A percentile compares a stretch with the other conserved stretches of the same genome.
These are phyloP conservation scores for Taxidea taxus DNA, from an alignment of 2,113 vertebrate species.

Conservation along the genomic window DNA sequence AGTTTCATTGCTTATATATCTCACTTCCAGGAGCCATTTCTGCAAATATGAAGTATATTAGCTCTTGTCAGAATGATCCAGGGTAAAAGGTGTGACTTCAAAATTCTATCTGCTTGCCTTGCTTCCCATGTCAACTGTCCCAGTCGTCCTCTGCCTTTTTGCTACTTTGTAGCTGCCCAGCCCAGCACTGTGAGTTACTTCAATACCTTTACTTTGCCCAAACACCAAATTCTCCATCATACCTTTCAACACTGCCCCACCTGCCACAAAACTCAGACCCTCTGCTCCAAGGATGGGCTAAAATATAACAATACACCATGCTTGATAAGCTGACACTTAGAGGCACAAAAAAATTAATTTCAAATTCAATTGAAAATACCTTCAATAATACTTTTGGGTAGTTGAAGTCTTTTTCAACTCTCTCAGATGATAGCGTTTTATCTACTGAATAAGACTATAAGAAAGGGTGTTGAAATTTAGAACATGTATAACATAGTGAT, in stretches of 20 bases:
- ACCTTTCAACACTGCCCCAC: background rate
- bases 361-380: background rate
- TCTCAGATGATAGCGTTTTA: background rate
- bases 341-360: background rate
- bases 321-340: background rate
- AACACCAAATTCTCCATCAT: background rate
- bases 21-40: background rate
- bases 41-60: background rate
- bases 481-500: background rate
- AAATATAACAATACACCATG: background rate
- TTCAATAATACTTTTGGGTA: background rate
- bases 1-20: background rate
- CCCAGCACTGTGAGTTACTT: fast-evolving
- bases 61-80: background rate
- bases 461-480: background rate
- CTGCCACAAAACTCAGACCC: background rate
- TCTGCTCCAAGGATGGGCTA: background rate
- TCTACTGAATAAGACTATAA: background rate
- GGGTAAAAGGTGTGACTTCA: background rate
- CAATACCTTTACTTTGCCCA: background rate
- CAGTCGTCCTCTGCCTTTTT: background rate
- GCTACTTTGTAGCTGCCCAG: too few species aligned
- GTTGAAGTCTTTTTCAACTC: background rate
- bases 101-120: background rate
- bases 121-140: fast-evolving